Evolutionary conservation across 2,113 vertebrate species (phyloP), one percentile per base, ranked within the genome.

Genomic region (Lophura nycthemera): DNA sequence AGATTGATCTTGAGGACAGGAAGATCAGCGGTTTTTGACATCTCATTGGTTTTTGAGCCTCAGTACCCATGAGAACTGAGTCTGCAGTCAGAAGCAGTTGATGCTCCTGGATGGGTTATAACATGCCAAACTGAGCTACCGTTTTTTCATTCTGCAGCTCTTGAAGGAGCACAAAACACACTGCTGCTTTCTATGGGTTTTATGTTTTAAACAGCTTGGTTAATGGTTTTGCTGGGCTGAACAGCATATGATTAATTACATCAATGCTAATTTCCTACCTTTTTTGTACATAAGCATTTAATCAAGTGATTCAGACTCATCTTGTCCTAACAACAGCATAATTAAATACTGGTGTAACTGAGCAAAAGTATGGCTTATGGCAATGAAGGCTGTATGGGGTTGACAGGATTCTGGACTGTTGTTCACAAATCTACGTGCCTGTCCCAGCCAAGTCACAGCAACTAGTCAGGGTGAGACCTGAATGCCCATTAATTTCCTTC

Each of bases 21-120:
- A 54, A 66, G 63, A 84, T 71, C 30, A 25, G 25, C 66, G 13
- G 57, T 69, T 70, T 78, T 66, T 61, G 81, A 83, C 89, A 47
- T 87, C 78, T 80, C 63, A 3, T 52, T 70, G 57, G 60, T 47
- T 76, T 73, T 74, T 63, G 48, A 65, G 16, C 61, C 54, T 79
- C 59, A 10, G 50, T 34, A 80, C 45, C 63, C 87, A 75, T 42
- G 89, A 96, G 84, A 94, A 82, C 36, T 0, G 1, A 78, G 63
- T 14, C 47, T 76, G 78, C 74, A 76, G 59, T 63, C 71, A 76
- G 89, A 54, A 89, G 74, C 54, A 52, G 24, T 83, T 83, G 1
- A 5, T 64, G 60, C 75, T 94, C 15, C 47, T 73, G 87, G 89
- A 94, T 94, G 82, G 67, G 92, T 96, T 96, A 24, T 32, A 89